Conservation (phyloP, 2,797 vertebrate species). For the Rallus crepitans region DNA sequence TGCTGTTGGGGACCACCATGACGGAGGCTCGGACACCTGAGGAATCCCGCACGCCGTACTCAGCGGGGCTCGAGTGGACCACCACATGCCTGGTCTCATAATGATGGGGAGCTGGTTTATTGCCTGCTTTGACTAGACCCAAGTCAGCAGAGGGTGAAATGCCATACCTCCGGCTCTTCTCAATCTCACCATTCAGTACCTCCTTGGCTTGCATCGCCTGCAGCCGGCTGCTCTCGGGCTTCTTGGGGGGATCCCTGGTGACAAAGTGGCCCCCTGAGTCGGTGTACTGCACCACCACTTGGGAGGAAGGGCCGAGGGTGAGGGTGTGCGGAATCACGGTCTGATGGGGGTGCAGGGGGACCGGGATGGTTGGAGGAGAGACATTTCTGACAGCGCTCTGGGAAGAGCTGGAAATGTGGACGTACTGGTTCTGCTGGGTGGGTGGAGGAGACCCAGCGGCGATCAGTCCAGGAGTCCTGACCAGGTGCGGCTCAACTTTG, state of each 20-base stretch:
- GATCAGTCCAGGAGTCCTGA: constrained; percentile 84
- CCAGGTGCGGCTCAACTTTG: constrained; percentile 84
- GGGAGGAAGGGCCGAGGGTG: constrained; percentile 88
- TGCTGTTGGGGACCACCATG: constrained; percentile 93
- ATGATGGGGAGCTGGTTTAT: constrained; percentile 84
- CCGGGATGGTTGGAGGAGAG: constrained; percentile 85
- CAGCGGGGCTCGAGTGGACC: constrained; percentile 84
- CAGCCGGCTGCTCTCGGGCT: constrained; percentile 79
- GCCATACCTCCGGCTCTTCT: constrained; percentile 86
- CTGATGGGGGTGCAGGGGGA: constrained; percentile 88
- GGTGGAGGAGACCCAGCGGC: constrained; percentile 84
- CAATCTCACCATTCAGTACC: constrained; percentile 93
- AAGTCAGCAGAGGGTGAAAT: constrained; percentile 75
- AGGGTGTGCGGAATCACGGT: constrained; percentile 91
- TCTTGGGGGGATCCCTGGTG: constrained; percentile 82
- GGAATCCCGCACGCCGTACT: constrained; percentile 88
- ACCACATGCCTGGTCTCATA: constrained; percentile 91
- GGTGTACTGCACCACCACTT: constrained; percentile 90
- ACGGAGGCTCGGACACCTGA: constrained; percentile 88
- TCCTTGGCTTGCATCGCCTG: constrained; percentile 88
- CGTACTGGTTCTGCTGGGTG: constrained; percentile 86
- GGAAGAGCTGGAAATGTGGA: constrained; percentile 89
- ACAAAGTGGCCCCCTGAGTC: constrained; percentile 83
- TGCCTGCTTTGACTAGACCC: constrained; percentile 80
- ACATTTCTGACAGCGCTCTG: constrained; percentile 85